Evolutionary conservation across 2,797 vertebrate species (phyloP).

Genomic region (Anolis apletophallus): DNA sequence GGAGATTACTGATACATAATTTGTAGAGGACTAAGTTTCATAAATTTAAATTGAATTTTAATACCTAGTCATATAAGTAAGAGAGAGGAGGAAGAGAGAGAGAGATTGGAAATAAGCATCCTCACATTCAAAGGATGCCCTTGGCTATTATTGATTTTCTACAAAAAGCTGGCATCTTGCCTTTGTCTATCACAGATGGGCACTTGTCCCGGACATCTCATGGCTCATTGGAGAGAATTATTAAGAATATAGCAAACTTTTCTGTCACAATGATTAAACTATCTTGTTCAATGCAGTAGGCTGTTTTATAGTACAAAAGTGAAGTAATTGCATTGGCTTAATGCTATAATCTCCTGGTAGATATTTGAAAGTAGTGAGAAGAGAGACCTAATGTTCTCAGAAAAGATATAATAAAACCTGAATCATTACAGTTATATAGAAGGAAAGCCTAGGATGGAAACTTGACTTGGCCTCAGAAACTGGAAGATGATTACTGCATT

Average conservation of each 20-base stretch:
- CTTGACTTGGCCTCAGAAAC: conserved; percentile 33
- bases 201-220: conserved; percentile 51
- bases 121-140: not conserved
- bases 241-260: conserved; percentile 39
- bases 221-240: conserved; percentile 54
- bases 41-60: conserved; percentile 18
- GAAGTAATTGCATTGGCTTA: conserved; percentile 64
- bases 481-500: not conserved
- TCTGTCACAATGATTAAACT: conserved; percentile 51
- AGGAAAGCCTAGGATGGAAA: conserved; percentile 17
- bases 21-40: not conserved
- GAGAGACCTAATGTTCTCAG: conserved; percentile 53
- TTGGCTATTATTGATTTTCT: conserved; percentile 33
- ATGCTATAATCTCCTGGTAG: conserved; percentile 64
- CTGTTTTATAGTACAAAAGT: conserved; percentile 58
- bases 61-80: not conserved
- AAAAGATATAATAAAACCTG: conserved; percentile 57
- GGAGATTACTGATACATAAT: not conserved
- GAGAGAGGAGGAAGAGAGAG: not conserved
- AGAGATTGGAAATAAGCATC: conserved; percentile 3
- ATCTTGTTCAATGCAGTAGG: conserved; percentile 48
- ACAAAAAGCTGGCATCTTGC: conserved; percentile 35
- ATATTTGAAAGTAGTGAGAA: conserved; percentile 59
- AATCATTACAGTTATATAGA: conserved; percentile 47
- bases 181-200: conserved; percentile 31